A percentile compares a stretch with the other conserved stretches of the same genome.
These are phyloP conservation scores for Papilio polyxenes DNA, from an alignment of 1,140 invertebrate species.

Conservation along the genomic window DNA sequence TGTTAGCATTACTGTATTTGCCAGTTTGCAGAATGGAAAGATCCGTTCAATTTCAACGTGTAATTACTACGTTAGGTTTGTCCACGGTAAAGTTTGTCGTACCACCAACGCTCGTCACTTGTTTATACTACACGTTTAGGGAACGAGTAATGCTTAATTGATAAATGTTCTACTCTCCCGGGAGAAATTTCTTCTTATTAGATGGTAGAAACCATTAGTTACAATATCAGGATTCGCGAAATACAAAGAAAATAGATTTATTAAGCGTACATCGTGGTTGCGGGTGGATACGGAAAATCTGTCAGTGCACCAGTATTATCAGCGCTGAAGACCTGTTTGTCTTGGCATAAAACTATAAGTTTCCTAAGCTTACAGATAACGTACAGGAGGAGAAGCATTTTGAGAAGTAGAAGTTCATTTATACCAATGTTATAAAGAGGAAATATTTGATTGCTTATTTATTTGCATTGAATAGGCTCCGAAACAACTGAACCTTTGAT, in stretches of 20 bases:
- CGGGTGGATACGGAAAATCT: too few relatives aligned
- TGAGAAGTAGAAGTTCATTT: too few relatives aligned
- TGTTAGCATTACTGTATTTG: constrained; percentile 30
- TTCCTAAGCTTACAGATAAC: too few relatives aligned
- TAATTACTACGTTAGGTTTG: constrained; percentile 28
- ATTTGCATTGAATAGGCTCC: too few relatives aligned
- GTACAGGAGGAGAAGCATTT: too few relatives aligned
- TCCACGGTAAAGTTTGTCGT: constrained; percentile 29
- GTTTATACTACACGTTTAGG: constrained; percentile 19
- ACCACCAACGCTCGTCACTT: neutral
- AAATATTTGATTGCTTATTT: too few relatives aligned
- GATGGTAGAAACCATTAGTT: neutral
- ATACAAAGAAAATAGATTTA: neutral
- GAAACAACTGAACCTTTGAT: too few relatives aligned
- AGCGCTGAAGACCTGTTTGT: too few relatives aligned
- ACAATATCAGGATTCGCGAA: neutral
- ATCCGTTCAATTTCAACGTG: constrained; percentile 30
- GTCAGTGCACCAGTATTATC: too few relatives aligned
- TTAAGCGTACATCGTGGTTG: neutral
- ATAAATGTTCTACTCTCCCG: neutral
- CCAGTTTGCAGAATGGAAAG: constrained; percentile 29
- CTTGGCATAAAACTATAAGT: too few relatives aligned
- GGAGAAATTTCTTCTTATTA: neutral
- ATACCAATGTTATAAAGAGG: too few relatives aligned
- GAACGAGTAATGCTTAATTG: constrained; percentile 6